phyloP scores from a whole-genome alignment of 2,797 vertebrate species.

The Garrulus glandarius region DNA sequence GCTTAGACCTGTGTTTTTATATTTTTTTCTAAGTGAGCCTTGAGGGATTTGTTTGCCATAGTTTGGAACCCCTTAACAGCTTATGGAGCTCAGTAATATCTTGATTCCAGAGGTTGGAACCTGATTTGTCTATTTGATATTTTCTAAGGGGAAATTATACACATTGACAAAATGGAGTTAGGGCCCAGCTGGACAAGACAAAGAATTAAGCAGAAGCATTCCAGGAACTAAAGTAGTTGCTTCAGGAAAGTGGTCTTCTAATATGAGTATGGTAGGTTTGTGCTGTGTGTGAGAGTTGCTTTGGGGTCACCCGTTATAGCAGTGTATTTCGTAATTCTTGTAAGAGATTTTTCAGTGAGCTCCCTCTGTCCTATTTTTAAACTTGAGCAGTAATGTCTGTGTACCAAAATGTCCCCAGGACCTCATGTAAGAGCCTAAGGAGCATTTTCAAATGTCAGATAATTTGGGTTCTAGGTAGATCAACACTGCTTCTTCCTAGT shows the following conservation, averaged over 20 bases:
- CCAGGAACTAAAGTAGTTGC: background rate
- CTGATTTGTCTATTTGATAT: background rate
- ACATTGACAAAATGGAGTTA: background rate
- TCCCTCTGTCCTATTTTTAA: background rate
- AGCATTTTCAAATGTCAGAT: background rate
- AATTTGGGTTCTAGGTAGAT: background rate
- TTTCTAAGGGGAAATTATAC: background rate
- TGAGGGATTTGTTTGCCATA: background rate
- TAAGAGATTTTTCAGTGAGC: background rate
- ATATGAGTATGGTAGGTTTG: background rate
- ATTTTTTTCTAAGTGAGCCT: conserved; percentile 10
- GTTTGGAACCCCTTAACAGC: background rate
- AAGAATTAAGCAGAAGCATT: background rate
- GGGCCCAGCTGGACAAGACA: background rate
- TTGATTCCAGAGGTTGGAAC: background rate
- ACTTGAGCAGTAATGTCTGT: background rate
- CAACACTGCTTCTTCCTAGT: background rate
- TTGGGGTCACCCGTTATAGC: background rate
- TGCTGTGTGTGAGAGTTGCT: background rate
- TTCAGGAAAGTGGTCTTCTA: background rate
- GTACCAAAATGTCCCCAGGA: background rate
- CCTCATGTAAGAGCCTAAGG: background rate
- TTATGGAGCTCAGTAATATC: background rate
- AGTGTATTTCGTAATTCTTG: background rate
- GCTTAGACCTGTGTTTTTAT: conserved; percentile 16